These are phyloP conservation scores for Bombylius major DNA, from an alignment of 2,888 invertebrate genomes.

Conservation along the genomic window DNA sequence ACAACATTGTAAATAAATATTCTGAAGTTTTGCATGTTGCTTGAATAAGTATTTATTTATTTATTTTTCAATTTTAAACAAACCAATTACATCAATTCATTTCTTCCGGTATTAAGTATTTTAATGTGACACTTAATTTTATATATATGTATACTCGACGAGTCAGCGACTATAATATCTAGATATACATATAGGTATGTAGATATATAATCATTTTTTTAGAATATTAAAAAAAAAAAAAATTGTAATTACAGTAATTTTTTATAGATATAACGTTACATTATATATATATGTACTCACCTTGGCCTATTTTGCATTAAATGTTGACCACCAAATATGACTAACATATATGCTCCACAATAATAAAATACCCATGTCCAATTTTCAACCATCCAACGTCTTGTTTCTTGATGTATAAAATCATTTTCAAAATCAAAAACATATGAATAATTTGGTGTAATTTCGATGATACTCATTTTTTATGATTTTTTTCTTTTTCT, in stretches of 20 bases:
- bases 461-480: constrained; percentile 46
- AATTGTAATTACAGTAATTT: too few relatives aligned
- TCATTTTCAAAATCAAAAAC: constrained; percentile 91
- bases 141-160: background rate
- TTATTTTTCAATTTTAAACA: too few relatives aligned
- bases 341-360: constrained; percentile 79
- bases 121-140: background rate
- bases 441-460: constrained; percentile 77
- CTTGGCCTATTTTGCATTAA: constrained; percentile 86
- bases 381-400: constrained; percentile 91
- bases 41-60: too few relatives aligned
- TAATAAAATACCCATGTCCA: constrained; percentile 88
- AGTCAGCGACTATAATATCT: too few relatives aligned
- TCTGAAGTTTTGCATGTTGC: too few relatives aligned
- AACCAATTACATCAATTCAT: background rate
- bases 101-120: background rate
- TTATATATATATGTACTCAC: constrained; percentile 29
- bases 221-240: too few relatives aligned
- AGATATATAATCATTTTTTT: too few relatives aligned
- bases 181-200: too few relatives aligned
- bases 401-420: constrained; percentile 78
- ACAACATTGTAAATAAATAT: too few relatives aligned
- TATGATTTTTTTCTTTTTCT: background rate
- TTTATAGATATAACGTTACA: too few relatives aligned
- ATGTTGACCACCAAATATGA: constrained; percentile 87